Evolutionary conservation across 2,888 invertebrate species (phyloP).

Genomic region (Temnothorax unifasciatus): DNA sequence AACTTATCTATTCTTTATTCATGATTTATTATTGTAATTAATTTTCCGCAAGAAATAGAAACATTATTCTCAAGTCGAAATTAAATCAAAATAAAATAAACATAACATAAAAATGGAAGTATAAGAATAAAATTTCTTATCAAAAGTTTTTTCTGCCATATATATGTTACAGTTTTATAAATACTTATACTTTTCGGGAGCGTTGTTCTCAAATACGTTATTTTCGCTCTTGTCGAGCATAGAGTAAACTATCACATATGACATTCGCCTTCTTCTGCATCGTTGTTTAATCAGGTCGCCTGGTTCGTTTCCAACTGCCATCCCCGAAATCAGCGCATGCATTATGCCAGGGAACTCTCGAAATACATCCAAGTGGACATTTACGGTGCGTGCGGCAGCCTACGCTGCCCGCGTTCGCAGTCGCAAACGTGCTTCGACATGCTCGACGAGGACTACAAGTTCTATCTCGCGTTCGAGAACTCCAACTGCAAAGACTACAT

Average conservation of each 20-base stretch:
- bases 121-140: not conserved
- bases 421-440: constrained; percentile 95
- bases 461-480: constrained; percentile 98
- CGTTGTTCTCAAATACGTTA: not conserved
- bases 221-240: not conserved
- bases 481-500: constrained; percentile 98
- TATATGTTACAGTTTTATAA: not conserved
- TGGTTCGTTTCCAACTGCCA: constrained; percentile 99
- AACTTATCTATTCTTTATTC: not conserved
- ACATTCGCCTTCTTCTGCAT: constrained; percentile 23
- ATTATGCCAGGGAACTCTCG: constrained; percentile 94
- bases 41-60: too few species aligned
- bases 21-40: too few species aligned
- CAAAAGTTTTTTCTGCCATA: not conserved
- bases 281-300: constrained; percentile 90
- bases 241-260: not conserved
- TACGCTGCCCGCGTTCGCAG: constrained; percentile 94
- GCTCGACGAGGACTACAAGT: constrained; percentile 97
- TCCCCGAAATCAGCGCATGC: constrained; percentile 95
- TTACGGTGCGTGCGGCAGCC: constrained; percentile 95
- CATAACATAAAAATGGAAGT: not conserved
- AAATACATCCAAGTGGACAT: constrained; percentile 96
- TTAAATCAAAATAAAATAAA: not conserved
- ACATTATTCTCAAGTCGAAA: too few species aligned
- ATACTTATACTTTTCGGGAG: not conserved